A percentile compares a stretch with the other conserved stretches of the same genome.
Evolutionary conservation across 2,888 invertebrate species (phyloP).

Genomic region (Lycia hirtaria): DNA sequence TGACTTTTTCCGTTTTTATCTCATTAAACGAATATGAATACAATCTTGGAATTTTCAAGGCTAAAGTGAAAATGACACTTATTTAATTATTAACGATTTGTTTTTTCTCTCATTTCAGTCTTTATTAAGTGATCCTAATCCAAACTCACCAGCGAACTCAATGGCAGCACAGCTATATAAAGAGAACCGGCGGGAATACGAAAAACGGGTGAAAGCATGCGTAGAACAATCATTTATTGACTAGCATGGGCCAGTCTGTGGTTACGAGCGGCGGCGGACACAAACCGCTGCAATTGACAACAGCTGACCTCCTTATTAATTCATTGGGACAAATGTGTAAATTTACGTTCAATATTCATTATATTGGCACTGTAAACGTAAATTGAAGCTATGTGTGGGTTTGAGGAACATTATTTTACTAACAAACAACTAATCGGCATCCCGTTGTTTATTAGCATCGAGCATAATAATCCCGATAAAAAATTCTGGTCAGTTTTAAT

Average conservation of each 20-base stretch:
- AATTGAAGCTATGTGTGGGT: constrained; percentile 31
- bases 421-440: constrained; percentile 34
- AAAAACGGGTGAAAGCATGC: constrained; percentile 99
- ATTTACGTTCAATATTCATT: constrained; percentile 45
- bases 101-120: constrained; percentile 90
- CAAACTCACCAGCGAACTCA: constrained; percentile 99
- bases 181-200: constrained; percentile 99
- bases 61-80: background rate
- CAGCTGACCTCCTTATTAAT: constrained; percentile 64
- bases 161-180: constrained; percentile 99
- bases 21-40: too few relatives aligned
- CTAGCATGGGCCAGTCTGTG: constrained; percentile 83
- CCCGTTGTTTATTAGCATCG: constrained; percentile 7
- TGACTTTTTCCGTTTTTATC: too few relatives aligned
- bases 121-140: constrained; percentile 99
- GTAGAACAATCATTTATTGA: constrained; percentile 99
- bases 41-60: too few relatives aligned
- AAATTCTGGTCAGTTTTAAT: too few relatives aligned
- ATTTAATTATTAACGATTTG: background rate
- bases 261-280: constrained; percentile 60
- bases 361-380: constrained; percentile 37
- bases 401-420: constrained; percentile 30
- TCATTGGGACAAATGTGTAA: constrained; percentile 75
- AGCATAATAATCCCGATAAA: too few relatives aligned
- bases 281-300: constrained; percentile 53